These are phyloP conservation scores for Teleopsis dalmanni DNA, from an alignment of 1,140 invertebrate species.

Conservation along the genomic window DNA sequence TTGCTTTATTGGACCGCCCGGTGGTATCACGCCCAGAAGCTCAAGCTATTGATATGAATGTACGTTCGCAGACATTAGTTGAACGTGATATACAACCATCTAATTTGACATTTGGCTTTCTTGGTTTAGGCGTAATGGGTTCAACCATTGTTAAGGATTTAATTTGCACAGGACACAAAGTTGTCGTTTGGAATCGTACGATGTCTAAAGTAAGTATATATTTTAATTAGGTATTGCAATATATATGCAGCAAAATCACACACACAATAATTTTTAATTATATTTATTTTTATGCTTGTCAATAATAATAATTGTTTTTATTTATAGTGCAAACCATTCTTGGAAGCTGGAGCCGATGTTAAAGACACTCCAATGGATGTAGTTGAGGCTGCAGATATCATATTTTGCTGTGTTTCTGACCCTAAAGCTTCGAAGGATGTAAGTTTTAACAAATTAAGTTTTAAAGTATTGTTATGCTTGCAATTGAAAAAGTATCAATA, in stretches of 20 bases:
- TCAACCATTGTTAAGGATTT: conserved; percentile 91
- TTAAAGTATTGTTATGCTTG: not conserved
- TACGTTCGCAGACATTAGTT: conserved; percentile 68
- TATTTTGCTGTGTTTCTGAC: conserved; percentile 90
- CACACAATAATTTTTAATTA: not conserved
- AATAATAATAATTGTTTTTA: not conserved
- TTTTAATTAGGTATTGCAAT: not conserved
- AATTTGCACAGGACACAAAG: conserved; percentile 86
- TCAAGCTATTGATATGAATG: conserved; percentile 67
- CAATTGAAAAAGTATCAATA: not conserved
- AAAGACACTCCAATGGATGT: conserved; percentile 87
- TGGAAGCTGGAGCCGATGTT: conserved; percentile 63
- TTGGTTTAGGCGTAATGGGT: conserved; percentile 95
- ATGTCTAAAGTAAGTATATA: conserved; percentile 68
- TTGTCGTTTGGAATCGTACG: conserved; percentile 91
- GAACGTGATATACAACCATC: conserved; percentile 84
- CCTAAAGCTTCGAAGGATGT: conserved; percentile 89
- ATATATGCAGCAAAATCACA: not conserved
- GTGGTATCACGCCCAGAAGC: conserved; percentile 53
- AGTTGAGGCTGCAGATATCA: conserved; percentile 82
- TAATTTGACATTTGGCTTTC: conserved; percentile 83
- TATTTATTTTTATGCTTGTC: not conserved
- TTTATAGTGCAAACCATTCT: conserved; percentile 61
- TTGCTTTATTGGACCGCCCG: conserved; percentile 37
- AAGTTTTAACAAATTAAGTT: conserved; percentile 32